Percentiles rank a stretch among this genome's conserved stretches.
Evolutionary conservation across 2,888 invertebrate species (phyloP).

Genomic region (Folsomia manolachei): DNA sequence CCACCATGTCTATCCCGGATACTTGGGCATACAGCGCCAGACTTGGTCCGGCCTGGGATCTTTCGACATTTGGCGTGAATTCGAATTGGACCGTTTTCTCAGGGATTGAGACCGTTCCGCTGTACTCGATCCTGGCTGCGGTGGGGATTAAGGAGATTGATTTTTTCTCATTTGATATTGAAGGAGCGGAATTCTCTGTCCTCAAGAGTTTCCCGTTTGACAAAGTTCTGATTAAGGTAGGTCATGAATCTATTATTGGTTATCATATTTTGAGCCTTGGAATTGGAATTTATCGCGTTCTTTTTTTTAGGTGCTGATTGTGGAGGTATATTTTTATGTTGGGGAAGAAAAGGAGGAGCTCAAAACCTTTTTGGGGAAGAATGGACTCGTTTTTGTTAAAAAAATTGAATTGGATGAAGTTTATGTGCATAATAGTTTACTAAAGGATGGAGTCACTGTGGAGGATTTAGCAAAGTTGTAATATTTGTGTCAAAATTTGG

Average conservation of each 20-base stretch:
- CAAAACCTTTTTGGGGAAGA: not conserved
- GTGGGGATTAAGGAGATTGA: not conserved
- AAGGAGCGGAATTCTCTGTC: not conserved
- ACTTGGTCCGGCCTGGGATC: not conserved
- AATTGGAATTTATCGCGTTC: not conserved
- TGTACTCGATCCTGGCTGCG: constrained; percentile 2
- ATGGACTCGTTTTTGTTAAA: not conserved
- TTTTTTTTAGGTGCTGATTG: not conserved
- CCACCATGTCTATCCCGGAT: not conserved
- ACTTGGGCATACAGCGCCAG: not conserved
- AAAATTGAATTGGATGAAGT: not conserved
- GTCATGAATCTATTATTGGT: not conserved
- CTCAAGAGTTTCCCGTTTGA: not conserved
- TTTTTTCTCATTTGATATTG: not conserved
- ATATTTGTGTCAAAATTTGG: not conserved
- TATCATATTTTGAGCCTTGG: not conserved
- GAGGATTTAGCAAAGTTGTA: not conserved
- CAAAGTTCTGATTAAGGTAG: not conserved
- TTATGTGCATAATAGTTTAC: not conserved
- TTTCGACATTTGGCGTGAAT: not conserved
- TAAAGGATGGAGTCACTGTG: not conserved
- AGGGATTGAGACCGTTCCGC: not conserved
- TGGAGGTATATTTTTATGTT: not conserved
- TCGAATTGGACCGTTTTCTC: not conserved
- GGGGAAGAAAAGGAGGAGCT: not conserved